A percentile compares a stretch with the other conserved stretches of the same genome.
These are phyloP conservation scores for Hoplostethus atlanticus DNA, from an alignment of 2,797 vertebrate species.

Conservation along the genomic window DNA sequence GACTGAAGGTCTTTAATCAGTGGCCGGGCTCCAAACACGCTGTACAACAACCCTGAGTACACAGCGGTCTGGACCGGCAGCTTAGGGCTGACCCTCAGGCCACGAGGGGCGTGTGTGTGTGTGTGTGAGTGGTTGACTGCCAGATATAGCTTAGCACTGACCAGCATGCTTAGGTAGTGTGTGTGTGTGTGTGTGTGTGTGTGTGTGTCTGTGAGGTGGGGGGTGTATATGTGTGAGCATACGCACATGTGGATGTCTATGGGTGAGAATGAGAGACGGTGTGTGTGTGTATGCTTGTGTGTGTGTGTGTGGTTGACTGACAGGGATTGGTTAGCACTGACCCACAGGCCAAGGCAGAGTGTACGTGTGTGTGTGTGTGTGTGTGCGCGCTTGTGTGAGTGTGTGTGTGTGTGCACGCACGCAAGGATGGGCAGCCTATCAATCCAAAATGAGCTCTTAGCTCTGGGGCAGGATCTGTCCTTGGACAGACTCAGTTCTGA, in stretches of 20 bases:
- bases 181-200: not conserved
- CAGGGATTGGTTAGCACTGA: conserved; percentile 36
- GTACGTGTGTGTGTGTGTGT: conserved; percentile 15
- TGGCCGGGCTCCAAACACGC: conserved; percentile 70
- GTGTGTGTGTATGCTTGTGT: too few relatives aligned
- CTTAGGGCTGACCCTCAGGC: conserved; percentile 54
- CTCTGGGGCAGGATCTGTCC: conserved; percentile 46
- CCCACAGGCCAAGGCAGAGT: conserved; percentile 50
- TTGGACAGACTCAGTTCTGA: conserved; percentile 59
- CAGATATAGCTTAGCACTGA: conserved; percentile 49
- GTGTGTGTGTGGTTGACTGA: conserved; percentile 48
- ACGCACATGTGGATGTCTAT: too few relatives aligned
- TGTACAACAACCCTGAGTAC: conserved; percentile 54
- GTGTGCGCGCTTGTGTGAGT: not conserved
- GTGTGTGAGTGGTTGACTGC: conserved; percentile 8
- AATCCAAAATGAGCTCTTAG: conserved; percentile 53
- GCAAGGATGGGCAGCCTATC: conserved; percentile 35
- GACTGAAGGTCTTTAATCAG: conserved; percentile 81
- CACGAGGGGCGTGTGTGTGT: conserved; percentile 17
- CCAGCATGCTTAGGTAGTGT: conserved; percentile 28
- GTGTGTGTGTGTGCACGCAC: too few relatives aligned
- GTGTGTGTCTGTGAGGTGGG: conserved; percentile 31
- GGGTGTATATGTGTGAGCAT: not conserved
- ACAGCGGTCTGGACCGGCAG: conserved; percentile 41
- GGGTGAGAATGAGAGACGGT: too few relatives aligned